phyloP scores from a whole-genome alignment of 2,797 vertebrate species.

The Gorsachius magnificus region DNA sequence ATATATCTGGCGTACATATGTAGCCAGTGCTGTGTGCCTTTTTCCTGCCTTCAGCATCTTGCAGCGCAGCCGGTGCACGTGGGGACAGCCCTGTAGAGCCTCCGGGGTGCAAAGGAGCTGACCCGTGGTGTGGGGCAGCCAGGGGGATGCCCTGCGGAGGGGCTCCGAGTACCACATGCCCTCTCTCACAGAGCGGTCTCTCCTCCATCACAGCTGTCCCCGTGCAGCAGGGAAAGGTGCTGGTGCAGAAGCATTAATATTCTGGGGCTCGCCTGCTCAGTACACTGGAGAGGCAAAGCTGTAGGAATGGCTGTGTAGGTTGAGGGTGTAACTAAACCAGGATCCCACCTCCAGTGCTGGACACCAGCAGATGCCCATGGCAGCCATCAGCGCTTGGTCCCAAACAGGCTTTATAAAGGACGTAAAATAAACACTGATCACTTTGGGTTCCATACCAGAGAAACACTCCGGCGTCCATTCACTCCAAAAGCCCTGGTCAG shows the following conservation, averaged over 20 bases:
- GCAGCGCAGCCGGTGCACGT: neutral
- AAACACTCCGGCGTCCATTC: slow-evolving; percentile 76
- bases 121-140: neutral
- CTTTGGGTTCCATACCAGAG: slow-evolving; percentile 62
- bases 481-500: slow-evolving; percentile 78
- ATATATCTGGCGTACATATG: neutral
- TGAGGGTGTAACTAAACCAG: neutral
- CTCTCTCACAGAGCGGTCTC: neutral
- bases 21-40: neutral
- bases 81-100: neutral
- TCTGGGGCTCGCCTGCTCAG: neutral
- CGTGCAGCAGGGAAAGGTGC: rapidly evolving
- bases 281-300: neutral
- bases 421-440: neutral
- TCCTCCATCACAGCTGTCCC: neutral
- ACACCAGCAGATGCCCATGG: neutral
- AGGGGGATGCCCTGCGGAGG: neutral
- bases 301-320: neutral
- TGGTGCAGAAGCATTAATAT: neutral
- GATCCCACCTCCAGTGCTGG: neutral
- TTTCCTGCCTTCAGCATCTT: neutral
- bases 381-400: neutral
- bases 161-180: rapidly evolving
- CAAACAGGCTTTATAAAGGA: neutral
- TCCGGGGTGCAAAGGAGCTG: neutral